Percentiles rank a stretch among this genome's conserved stretches.
Conservation (phyloP, 2,888 invertebrate species). For the Napeogenes inachia region DNA sequence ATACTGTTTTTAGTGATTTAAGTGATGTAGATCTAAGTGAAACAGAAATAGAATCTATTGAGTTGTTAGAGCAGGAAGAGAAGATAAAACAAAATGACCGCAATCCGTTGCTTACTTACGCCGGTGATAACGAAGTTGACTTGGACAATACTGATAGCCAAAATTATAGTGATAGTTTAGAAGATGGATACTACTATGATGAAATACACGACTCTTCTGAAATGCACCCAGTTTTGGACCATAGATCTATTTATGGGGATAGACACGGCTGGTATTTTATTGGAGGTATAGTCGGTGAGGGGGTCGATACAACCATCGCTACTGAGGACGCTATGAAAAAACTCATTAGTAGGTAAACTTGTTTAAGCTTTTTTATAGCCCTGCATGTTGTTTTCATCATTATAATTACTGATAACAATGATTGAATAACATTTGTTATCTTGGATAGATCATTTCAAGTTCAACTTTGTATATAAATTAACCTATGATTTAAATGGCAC, state of each 20-base stretch:
- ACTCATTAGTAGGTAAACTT: slow-evolving; percentile 87
- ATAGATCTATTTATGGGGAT: slow-evolving; percentile 80
- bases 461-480: slow-evolving; percentile 12
- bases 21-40: slow-evolving; percentile 81
- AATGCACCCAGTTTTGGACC: slow-evolving; percentile 78
- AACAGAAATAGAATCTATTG: slow-evolving; percentile 79
- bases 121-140: slow-evolving; percentile 47
- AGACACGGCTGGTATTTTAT: slow-evolving; percentile 91
- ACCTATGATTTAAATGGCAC: slow-evolving; percentile 7
- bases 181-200: slow-evolving; percentile 64
- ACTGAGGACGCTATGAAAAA: slow-evolving; percentile 84
- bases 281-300: slow-evolving; percentile 86
- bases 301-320: slow-evolving; percentile 79
- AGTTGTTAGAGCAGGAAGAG: slow-evolving; percentile 70
- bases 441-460: slow-evolving; percentile 10
- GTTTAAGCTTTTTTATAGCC: slow-evolving; percentile 42
- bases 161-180: slow-evolving; percentile 55
- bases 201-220: slow-evolving; percentile 71
- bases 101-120: slow-evolving; percentile 62
- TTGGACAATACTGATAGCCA: slow-evolving; percentile 45
- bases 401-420: slow-evolving; percentile 14
- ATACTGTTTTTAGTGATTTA: slow-evolving; percentile 80
- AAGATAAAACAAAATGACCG: slow-evolving; percentile 64
- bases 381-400: slow-evolving; percentile 22
- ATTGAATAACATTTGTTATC: slow-evolving; percentile 16